Percentiles rank a stretch among this genome's conserved stretches.
Evolutionary conservation across 2,113 vertebrate genomes (phyloP).

Genomic region (Potamarius usumacintae): DNA sequence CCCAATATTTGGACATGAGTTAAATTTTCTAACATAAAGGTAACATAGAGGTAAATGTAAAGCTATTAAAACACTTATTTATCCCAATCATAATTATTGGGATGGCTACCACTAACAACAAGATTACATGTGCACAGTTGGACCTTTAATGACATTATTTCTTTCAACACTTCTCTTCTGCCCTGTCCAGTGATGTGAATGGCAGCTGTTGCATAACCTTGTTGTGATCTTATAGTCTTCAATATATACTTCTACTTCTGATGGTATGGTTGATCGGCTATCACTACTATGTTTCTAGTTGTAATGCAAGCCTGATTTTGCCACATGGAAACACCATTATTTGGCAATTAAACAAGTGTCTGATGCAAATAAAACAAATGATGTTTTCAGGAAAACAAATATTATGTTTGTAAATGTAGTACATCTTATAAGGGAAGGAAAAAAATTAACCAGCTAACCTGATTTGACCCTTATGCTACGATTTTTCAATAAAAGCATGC

Average conservation of each 20-base stretch:
- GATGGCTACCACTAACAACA: background rate
- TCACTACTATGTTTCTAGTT: background rate
- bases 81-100: background rate
- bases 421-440: background rate
- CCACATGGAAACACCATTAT: background rate
- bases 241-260: background rate
- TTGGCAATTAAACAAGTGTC: background rate
- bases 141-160: background rate
- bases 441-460: background rate
- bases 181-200: background rate
- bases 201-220: background rate
- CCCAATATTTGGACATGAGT: background rate
- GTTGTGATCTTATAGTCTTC: background rate
- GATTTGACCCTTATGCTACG: background rate
- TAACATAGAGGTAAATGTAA: background rate
- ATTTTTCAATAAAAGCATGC: background rate
- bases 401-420: background rate
- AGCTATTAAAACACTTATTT: background rate
- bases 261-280: background rate
- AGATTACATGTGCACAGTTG: background rate
- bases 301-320: background rate
- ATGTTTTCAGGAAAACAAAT: background rate
- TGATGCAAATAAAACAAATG: background rate
- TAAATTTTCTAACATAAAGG: background rate
- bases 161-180: background rate